These are phyloP conservation scores for Ascaphus truei DNA, from an alignment of 2,113 vertebrate genomes.

Conservation along the genomic window DNA sequence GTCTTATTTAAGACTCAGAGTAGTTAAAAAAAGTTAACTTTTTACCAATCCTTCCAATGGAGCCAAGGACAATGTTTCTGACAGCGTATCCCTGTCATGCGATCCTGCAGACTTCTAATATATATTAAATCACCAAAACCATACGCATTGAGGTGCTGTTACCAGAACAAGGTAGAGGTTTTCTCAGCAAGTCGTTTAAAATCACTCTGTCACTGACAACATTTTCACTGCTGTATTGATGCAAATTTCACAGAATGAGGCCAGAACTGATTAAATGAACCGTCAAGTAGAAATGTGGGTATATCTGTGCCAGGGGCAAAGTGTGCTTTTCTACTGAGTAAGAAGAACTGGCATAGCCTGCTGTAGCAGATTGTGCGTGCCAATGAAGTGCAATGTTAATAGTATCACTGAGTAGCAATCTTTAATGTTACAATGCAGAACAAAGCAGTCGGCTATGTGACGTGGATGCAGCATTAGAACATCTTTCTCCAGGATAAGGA, in stretches of 20 bases:
- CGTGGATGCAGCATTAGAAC: too few relatives aligned
- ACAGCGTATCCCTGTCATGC: not conserved
- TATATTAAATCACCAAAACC: not conserved
- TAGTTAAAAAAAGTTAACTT: too few relatives aligned
- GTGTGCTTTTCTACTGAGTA: conserved; percentile 7
- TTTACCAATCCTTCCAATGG: not conserved
- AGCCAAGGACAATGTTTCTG: not conserved
- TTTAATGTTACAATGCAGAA: not conserved
- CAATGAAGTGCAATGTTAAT: conserved; percentile 1
- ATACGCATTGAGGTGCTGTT: not conserved
- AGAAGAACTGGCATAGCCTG: not conserved
- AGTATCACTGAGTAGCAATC: not conserved
- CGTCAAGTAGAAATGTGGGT: not conserved
- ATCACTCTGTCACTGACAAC: conserved; percentile 10
- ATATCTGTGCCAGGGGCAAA: not conserved
- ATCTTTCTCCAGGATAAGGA: too few relatives aligned
- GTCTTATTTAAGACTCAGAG: too few relatives aligned
- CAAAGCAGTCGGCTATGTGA: not conserved
- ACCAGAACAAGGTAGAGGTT: not conserved
- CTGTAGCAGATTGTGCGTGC: not conserved
- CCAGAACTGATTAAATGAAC: conserved; percentile 3
- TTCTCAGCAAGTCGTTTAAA: not conserved
- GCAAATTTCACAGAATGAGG: conserved; percentile 37
- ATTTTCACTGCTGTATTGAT: conserved; percentile 11
- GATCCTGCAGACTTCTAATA: not conserved